Evolutionary conservation across 2,797 vertebrate genomes (phyloP), one percentile per base, ranked within the genome.

Genomic region (Tachyglossus aculeatus): DNA sequence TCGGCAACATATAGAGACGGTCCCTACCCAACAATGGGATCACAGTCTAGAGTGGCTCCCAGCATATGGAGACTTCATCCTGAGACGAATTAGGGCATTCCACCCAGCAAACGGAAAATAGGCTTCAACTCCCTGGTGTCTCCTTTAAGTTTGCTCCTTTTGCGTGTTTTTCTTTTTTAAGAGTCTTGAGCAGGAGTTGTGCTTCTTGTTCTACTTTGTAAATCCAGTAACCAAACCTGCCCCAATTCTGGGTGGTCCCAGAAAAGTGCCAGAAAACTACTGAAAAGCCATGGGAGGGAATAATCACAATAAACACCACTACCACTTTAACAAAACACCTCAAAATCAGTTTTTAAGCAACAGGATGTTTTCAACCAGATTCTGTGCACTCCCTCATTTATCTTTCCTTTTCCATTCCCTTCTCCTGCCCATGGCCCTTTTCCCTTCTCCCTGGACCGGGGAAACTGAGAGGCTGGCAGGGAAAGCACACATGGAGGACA

Each of bases 121-220:
- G 80, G 74, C 83, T 82, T 58, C 50, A 70, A 41, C 44, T 88
- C 82, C 62, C 68, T 68, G 80, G 39, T 83, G 81, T 77, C 81
- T 77, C 65, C 24, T 80, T 79, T 65, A 62, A 78, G 74, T 81
- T 88, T 78, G 65, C 80, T 80, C 70, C 59, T 80, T 60, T 77
- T 73, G 79, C 47, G 55, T n/a, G n/a, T 79, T 90, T 84, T 90
- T 88, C 88, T 89, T 90, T 87, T 87, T 88, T 84, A 90, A 83
- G 40, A 65, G 82, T 59, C n/a, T n/a, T n/a, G 63, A 69, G 77
- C 74, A 78, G 74, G 75, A 77, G 54, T 71, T 80, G 75, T 58
- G 63, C 65, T 67, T 34, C 71, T 71, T 74, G 55, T 74, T 89
- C 80, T 86, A 47, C 75, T 87, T 80, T 84, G 81, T 74, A 81